A percentile compares a stretch with the other conserved stretches of the same genome.
phyloP scores from a whole-genome alignment of 2,113 vertebrate species.

The Lutjanus erythropterus region DNA sequence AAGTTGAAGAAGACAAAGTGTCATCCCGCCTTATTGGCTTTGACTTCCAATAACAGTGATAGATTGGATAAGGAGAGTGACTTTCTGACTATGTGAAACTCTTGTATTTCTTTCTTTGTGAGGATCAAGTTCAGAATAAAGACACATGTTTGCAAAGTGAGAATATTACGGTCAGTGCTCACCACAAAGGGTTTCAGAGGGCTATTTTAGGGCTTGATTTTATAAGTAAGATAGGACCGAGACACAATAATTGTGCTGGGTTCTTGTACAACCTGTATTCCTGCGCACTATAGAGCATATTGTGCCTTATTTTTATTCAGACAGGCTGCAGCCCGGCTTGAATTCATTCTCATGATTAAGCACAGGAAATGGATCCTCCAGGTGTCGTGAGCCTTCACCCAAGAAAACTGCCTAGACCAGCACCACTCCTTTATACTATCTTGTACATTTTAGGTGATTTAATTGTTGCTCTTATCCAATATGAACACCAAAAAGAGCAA shows the following conservation, averaged over 20 bases:
- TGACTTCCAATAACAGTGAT: slow-evolving; percentile 22
- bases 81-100: slow-evolving; percentile 5
- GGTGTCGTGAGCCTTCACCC: neutral
- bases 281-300: neutral
- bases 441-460: slow-evolving; percentile 3
- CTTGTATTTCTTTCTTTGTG: slow-evolving; percentile 2
- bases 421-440: neutral
- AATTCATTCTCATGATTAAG: slow-evolving; percentile 18
- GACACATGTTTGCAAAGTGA: slow-evolving; percentile 10
- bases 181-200: neutral
- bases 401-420: neutral
- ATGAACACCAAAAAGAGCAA: neutral
- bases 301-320: slow-evolving; percentile 35
- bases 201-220: neutral
- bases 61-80: slow-evolving; percentile 19
- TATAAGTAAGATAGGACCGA: neutral
- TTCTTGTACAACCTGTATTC: neutral
- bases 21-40: slow-evolving; percentile 18
- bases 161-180: neutral
- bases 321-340: neutral
- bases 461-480: neutral
- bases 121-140: slow-evolving; percentile 20
- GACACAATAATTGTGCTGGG: neutral
- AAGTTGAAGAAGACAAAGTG: slow-evolving; percentile 12
- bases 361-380: slow-evolving; percentile 7